These are phyloP conservation scores for Cryptus viduatorius DNA, from an alignment of 2,888 invertebrate species.

Conservation along the genomic window DNA sequence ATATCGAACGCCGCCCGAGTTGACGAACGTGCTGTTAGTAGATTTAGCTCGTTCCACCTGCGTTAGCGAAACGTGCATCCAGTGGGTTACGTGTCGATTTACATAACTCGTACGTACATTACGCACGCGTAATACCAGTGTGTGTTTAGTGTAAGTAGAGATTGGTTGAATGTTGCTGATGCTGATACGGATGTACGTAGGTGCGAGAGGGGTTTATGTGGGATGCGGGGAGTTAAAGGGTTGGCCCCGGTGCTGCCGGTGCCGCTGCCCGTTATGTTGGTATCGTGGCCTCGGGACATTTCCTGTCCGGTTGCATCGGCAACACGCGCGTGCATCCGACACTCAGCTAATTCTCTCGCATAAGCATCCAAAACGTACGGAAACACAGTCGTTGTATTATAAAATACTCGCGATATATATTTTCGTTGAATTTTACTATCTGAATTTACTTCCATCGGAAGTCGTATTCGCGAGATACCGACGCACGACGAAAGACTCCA, in stretches of 20 bases:
- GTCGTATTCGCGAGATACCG: neutral
- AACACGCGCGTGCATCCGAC: constrained; percentile 18
- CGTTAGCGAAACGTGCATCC: constrained; percentile 73
- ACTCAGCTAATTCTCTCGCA: neutral
- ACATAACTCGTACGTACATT: constrained; percentile 74
- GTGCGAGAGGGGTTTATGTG: constrained; percentile 7
- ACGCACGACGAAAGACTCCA: neutral
- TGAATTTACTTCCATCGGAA: neutral
- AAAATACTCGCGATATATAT: neutral
- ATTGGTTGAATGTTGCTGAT: constrained; percentile 34
- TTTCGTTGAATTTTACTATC: neutral
- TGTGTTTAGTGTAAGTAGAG: constrained; percentile 15
- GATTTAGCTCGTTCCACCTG: constrained; percentile 72
- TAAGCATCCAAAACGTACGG: neutral
- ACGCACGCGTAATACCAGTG: constrained; percentile 28
- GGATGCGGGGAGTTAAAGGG: constrained; percentile 60
- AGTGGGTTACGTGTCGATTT: constrained; percentile 78
- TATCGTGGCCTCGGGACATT: constrained; percentile 65
- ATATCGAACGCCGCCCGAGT: neutral
- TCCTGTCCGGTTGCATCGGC: constrained; percentile 65
- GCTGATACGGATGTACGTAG: constrained; percentile 59
- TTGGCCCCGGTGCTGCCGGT: constrained; percentile 38
- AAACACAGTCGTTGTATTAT: neutral
- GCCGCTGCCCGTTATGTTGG: constrained; percentile 63
- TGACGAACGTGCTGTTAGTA: constrained; percentile 19